Evolutionary conservation across 2,888 invertebrate genomes (phyloP).

Genomic region (Elgonia sp.): DNA sequence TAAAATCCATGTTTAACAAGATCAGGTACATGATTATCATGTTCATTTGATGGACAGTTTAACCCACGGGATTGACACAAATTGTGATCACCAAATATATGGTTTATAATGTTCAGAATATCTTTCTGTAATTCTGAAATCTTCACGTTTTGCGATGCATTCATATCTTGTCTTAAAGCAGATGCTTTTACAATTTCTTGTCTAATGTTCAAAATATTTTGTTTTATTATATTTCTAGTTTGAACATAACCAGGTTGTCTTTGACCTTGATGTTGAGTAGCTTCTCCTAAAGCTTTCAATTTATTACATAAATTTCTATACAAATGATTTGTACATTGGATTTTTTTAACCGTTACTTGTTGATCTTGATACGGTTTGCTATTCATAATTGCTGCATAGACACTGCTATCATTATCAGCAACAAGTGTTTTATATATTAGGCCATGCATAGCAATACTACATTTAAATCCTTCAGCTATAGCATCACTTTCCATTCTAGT

Average conservation of each 20-base stretch:
- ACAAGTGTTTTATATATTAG: too few species aligned
- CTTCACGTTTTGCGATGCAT: neutral
- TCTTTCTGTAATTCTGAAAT: slow-evolving; percentile 55
- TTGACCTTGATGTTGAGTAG: neutral
- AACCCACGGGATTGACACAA: slow-evolving; percentile 43
- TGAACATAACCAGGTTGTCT: neutral
- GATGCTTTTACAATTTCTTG: neutral
- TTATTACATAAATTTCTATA: slow-evolving; percentile 76
- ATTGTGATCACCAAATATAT: slow-evolving; percentile 76
- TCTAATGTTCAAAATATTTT: neutral
- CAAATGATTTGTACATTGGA: slow-evolving; percentile 81
- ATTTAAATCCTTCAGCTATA: too few species aligned
- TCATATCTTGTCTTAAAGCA: neutral
- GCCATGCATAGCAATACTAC: too few species aligned
- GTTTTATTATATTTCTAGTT: slow-evolving; percentile 1
- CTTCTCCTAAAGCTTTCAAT: neutral
- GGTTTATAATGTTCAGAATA: slow-evolving; percentile 67
- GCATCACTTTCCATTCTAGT: too few species aligned
- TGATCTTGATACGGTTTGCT: slow-evolving; percentile 44
- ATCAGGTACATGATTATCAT: neutral
- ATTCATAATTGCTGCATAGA: neutral
- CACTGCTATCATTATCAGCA: too few species aligned
- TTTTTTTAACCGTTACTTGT: slow-evolving; percentile 44
- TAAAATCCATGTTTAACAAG: slow-evolving; percentile 12
- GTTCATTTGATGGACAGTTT: neutral